Evolutionary conservation across 2,797 vertebrate genomes (phyloP).

Genomic region (Sebastiscus albofasciatus): DNA sequence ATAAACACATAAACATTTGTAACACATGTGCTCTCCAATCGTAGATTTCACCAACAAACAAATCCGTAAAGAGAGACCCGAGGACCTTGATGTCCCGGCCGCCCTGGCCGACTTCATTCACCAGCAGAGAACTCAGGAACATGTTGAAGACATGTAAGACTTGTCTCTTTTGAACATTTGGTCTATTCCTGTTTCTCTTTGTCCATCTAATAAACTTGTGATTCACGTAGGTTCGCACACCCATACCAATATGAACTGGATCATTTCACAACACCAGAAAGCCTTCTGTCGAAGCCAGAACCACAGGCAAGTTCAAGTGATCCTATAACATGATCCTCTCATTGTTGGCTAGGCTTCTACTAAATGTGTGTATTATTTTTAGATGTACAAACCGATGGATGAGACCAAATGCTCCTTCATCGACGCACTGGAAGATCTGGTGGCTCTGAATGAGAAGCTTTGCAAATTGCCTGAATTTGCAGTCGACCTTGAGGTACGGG

Average conservation of each 20-base stretch:
- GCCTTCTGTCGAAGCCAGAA: conserved; percentile 85
- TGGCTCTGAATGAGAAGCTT: conserved; percentile 92
- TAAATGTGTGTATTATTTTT: conserved; percentile 11
- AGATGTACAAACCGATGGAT: conserved; percentile 87
- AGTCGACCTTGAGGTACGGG: conserved; percentile 93
- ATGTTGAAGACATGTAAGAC: conserved; percentile 92
- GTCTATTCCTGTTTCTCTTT: background rate
- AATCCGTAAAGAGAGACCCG: conserved; percentile 87
- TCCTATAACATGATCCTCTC: background rate
- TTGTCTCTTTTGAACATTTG: background rate
- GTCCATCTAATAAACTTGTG: background rate
- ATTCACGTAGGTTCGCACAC: conserved; percentile 89
- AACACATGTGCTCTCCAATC: background rate
- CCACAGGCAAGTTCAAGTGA: conserved; percentile 82
- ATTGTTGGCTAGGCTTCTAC: background rate
- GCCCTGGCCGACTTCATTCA: conserved; percentile 96
- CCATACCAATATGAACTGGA: conserved; percentile 95
- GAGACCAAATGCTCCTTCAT: conserved; percentile 89
- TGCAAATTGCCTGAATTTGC: conserved; percentile 89
- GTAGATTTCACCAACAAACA: conserved; percentile 88
- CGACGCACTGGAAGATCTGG: conserved; percentile 88
- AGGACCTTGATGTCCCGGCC: conserved; percentile 93
- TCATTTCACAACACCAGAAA: conserved; percentile 84
- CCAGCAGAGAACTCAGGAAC: conserved; percentile 92
- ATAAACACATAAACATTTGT: background rate